A percentile compares a stretch with the other conserved stretches of the same genome.
Conservation (phyloP, 30 jellyfish, hydroid and myxozoan genomes). For the Haliclystus octoradiatus region DNA sequence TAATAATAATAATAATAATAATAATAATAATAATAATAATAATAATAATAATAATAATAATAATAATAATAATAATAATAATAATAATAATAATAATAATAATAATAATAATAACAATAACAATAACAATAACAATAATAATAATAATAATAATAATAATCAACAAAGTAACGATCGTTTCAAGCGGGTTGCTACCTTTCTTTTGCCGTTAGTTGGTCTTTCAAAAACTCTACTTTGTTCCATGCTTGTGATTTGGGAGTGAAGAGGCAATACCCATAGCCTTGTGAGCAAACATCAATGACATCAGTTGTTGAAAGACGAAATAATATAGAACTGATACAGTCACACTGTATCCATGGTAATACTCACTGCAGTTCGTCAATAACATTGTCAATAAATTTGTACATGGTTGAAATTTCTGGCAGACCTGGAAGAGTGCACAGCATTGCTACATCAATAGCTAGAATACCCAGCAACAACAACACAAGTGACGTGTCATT, state of each 20-base stretch:
- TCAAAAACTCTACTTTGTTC: slow-evolving; percentile 73
- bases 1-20: not conserved
- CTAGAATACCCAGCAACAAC: too few relatives aligned
- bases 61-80: not conserved
- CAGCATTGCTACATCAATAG: not conserved
- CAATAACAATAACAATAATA: slow-evolving; percentile 1
- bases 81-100: not conserved
- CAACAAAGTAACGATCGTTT: not conserved
- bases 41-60: not conserved
- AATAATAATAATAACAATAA: not conserved
- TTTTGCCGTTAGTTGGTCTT: slow-evolving; percentile 31
- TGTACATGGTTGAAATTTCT: not conserved
- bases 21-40: not conserved
- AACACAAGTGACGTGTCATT: too few relatives aligned
- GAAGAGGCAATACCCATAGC: slow-evolving; percentile 69
- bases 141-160: not conserved
- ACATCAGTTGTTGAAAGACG: not conserved
- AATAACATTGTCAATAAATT: not conserved
- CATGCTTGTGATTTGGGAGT: slow-evolving; percentile 72
- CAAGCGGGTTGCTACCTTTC: too few relatives aligned
- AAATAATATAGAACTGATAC: not conserved
- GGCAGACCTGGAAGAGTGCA: not conserved
- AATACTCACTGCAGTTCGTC: slow-evolving; percentile 1
- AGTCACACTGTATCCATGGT: not conserved
- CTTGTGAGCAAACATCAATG: slow-evolving; percentile 17